Evolutionary conservation across 2,113 vertebrate genomes (phyloP), one percentile per base, ranked within the genome.

Genomic region (Ia io): DNA sequence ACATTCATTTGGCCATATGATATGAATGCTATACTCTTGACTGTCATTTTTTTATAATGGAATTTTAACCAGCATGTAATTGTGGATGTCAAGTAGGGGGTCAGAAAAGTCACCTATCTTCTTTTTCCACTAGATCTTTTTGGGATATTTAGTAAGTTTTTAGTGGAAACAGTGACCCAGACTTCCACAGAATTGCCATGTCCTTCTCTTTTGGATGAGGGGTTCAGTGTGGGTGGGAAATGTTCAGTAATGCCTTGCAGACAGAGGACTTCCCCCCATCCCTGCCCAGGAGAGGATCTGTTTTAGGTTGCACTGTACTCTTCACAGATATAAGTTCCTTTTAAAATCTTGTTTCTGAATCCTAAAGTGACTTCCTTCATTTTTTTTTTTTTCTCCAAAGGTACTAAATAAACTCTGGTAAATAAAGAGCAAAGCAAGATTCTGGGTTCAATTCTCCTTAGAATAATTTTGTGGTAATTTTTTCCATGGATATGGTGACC

Each of bases 31-130:
- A 18, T 5, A 44, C 8, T 17, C 25, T n/a, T 69, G 35, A 40
- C 3, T 77, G 14, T 42, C 40, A 53, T 77, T 84, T 37, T 20
- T 51, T 13, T 49, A 7, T 16, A 56, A 80, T 80, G 56, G 10
- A 40, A 35, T 97, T 96, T 96, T 91, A 95, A 65, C 25, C 47
- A 83, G 25, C 56, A 8, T 84, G 6, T 47, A 84, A 67, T 59
- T 94, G n/a, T 44, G 30, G 28, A 63, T 94, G 53, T 86, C 83
- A 92, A 59, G 22, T 69, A 7, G 9, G 12, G 44, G 88, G 77
- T 71, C 47, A 89, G 47, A 90, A 65, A 84, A 88, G 47, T 67
- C 89, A 35, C 18, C 9, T n/a, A 30, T 9, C 4, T 82, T 78
- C 44, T 73, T 88, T 84, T 2, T 89, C 28, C 16, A 17, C 32